Evolutionary conservation across 2,113 vertebrate species (phyloP), one percentile per base, ranked within the genome.

Genomic region (Orycteropus afer): DNA sequence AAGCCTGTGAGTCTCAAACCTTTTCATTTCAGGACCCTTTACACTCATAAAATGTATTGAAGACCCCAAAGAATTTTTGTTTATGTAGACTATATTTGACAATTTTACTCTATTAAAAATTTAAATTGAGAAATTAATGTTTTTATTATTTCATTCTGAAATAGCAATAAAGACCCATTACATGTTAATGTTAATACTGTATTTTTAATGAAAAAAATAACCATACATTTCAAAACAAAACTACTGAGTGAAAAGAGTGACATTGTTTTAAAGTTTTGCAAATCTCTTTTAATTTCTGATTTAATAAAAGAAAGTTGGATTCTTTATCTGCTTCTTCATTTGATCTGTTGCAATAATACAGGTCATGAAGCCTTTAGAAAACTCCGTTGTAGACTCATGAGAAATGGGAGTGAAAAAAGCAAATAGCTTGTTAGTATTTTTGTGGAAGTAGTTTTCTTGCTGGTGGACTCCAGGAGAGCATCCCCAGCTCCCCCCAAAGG

Each of bases 181-280:
- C 3, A 55, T 73, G 32, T 59, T 90, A 63, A 80, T 2, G 63
- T 73, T 78, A 57, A 55, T 37, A 79, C 51, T 2, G 79, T 65
- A 55, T 63, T 91, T 74, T 80, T 89, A 82, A 47, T 80, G 67
- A 53, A 86, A 90, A 95, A 95, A 79, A 57, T 42, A 78, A 10
- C 17, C 40, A 51, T 34, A 83, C 22, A 57, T 73, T 95, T 74
- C 7, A 86, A 84, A 93, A 53, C 18, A 81, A 86, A 91, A 74
- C 86, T 61, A 67, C 86, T 93, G 69, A 71, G 29, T 77, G 42
- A 63, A n/a, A 77, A 85, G n/a, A 90, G 3, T 32, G 37, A 82
- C 20, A 10, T 47, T 42, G 20, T 23, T 65, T 71, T 49, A 25
- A 11, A 79, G n/a, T 78, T 84, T 94, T 85, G 23, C 47, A 47